Base-by-base conservation (phyloP, 2,888 invertebrate species). In the Pachymerium ferrugineum region DNA sequence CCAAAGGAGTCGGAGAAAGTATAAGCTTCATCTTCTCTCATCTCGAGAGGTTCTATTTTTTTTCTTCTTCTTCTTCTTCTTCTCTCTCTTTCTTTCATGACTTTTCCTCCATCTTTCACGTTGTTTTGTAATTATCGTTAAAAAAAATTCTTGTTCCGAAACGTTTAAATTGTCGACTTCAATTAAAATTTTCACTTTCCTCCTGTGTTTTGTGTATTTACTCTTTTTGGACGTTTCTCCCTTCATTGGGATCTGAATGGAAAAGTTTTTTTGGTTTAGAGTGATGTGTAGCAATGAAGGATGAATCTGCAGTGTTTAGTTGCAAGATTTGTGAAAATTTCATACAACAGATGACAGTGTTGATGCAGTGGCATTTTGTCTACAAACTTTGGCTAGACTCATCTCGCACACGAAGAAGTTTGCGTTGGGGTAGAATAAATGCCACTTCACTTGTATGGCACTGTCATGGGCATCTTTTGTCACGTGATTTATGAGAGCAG, bases 401-500 rank as follows among this genome's bases (percentile, higher is more conserved):
- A n/a, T 54, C 22, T 54, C 28, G 54, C 22, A 12, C 47, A 47
- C 22, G 25, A 54, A 54, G 28, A 54, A 22, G 54, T 54, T 54
- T 22, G 54, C 54, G 28, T n/a, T 54, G 25, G 10, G 28, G 54
- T 54, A 25, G 54, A 54, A 54, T 54, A 54, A 54, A 54, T 54
- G 54, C 5, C 54, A 22, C 54, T 54, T 54, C 54, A 54, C 54
- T 54, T 25, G 54, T 54, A 22, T 54, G 54, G 54, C 54, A 54
- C 54, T 54, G 54, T 54, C 54, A 25, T 54, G 54, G 14, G 54
- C 54, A 54, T 54, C 54, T 54, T 54, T 54, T 54, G 54, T 54
- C 54, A 25, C 54, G 22, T 54, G 54, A 54, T 54, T 54, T 54
- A 54, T 54, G 54, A 54, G 54, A 54, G 54, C 54, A 54, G 54